Evolutionary conservation across 2,113 vertebrate genomes (phyloP).

Genomic region (Ictalurus furcatus): DNA sequence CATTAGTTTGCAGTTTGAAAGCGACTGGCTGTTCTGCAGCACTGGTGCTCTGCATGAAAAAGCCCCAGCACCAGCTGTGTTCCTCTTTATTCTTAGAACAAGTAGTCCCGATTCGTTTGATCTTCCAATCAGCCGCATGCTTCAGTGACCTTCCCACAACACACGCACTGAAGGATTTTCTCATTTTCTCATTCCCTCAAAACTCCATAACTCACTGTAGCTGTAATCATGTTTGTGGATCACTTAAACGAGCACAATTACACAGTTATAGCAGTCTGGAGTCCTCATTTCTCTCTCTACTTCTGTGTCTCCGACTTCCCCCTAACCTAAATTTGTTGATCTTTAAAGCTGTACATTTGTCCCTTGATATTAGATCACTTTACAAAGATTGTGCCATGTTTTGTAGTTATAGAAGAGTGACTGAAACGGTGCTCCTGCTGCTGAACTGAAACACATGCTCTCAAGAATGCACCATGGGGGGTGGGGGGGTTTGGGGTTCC

Average conservation of each 20-base stretch:
- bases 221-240: slow-evolving; percentile 24
- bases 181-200: not conserved
- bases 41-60: slow-evolving; percentile 15
- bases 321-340: slow-evolving; percentile 41
- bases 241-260: slow-evolving; percentile 31
- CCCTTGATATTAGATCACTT: slow-evolving; percentile 46
- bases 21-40: not conserved
- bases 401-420: not conserved
- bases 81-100: slow-evolving; percentile 31
- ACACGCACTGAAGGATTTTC: slow-evolving; percentile 3
- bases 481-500: not conserved
- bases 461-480: slow-evolving; percentile 26
- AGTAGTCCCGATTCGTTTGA: slow-evolving; percentile 29
- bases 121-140: slow-evolving; percentile 40
- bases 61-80: slow-evolving; percentile 22
- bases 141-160: slow-evolving; percentile 45
- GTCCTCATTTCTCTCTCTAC: slow-evolving; percentile 34
- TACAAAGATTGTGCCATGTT: slow-evolving; percentile 29
- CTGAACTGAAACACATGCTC: slow-evolving; percentile 50
- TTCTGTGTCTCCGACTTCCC: slow-evolving; percentile 10
- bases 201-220: slow-evolving; percentile 11
- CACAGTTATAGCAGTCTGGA: slow-evolving; percentile 18
- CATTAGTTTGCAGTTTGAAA: not conserved
- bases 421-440: not conserved
- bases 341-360: slow-evolving; percentile 13